These are phyloP conservation scores for Misgurnus anguillicaudatus DNA, from an alignment of 2,113 vertebrate genomes.

Conservation along the genomic window DNA sequence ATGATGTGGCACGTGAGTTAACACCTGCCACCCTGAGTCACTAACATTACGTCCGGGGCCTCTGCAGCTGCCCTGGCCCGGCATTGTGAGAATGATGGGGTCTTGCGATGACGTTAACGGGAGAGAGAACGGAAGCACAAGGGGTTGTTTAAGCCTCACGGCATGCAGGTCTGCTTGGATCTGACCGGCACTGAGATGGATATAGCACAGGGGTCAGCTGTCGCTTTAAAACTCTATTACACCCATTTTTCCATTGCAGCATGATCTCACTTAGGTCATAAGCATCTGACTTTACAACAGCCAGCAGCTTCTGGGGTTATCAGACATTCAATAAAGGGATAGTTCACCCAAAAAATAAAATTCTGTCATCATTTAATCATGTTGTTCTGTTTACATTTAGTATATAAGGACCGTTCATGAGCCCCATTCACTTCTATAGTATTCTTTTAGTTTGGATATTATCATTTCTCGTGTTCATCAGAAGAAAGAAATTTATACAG, in stretches of 20 bases:
- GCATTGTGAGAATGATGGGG: constrained; percentile 40
- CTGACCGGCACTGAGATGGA: constrained; percentile 41
- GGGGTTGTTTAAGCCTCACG: constrained; percentile 42
- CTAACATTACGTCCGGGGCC: not conserved
- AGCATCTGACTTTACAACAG: constrained; percentile 36
- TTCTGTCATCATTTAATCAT: too few species aligned
- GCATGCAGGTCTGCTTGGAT: constrained; percentile 47
- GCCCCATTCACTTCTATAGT: too few species aligned
- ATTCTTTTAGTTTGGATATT: too few species aligned
- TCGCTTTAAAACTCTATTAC: constrained; percentile 34
- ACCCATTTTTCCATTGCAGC: constrained; percentile 51
- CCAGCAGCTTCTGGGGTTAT: constrained; percentile 10
- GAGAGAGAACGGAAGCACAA: constrained; percentile 30
- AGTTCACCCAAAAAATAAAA: not conserved
- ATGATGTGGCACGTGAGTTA: constrained; percentile 25
- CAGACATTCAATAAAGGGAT: not conserved
- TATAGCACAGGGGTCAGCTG: constrained; percentile 52
- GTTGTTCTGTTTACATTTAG: too few species aligned
- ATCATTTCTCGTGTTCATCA: too few species aligned
- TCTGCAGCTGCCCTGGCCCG: constrained; percentile 46
- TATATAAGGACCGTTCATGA: too few species aligned
- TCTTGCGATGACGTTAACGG: constrained; percentile 35
- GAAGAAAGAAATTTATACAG: too few species aligned
- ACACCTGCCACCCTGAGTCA: constrained; percentile 42
- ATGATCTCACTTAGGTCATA: constrained; percentile 18